A percentile compares a stretch with the other conserved stretches of the same genome.
These are phyloP conservation scores for Sarcophaga bullata DNA, from an alignment of 1,140 invertebrate species.

Conservation along the genomic window DNA sequence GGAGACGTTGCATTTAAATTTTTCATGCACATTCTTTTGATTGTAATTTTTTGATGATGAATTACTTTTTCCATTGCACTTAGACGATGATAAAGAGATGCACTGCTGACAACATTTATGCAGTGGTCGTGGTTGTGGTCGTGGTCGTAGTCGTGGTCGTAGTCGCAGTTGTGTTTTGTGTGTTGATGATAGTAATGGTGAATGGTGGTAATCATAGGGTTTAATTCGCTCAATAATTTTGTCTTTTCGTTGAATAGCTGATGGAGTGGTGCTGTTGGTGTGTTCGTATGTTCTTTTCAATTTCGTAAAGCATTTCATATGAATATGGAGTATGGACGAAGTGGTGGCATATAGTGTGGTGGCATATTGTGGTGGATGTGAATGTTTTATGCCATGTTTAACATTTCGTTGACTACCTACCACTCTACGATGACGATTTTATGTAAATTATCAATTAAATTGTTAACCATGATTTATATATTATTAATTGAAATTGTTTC, in stretches of 20 bases:
- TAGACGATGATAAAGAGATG: background rate
- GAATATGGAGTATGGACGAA: background rate
- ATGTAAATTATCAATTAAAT: slow-evolving; percentile 39
- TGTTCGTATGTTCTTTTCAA: background rate
- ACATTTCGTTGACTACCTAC: background rate
- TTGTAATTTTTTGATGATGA: background rate
- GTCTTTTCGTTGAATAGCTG: background rate
- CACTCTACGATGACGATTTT: background rate
- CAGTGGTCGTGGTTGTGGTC: too few relatives aligned
- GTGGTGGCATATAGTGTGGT: too few relatives aligned
- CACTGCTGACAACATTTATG: too few relatives aligned
- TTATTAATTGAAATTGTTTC: slow-evolving; percentile 35
- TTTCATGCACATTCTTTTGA: background rate
- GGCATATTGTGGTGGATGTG: too few relatives aligned
- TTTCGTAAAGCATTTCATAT: background rate
- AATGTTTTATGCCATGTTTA: too few relatives aligned
- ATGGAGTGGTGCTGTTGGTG: background rate
- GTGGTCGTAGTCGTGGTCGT: too few relatives aligned
- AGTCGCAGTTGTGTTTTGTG: too few relatives aligned
- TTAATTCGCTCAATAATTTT: background rate
- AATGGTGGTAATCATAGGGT: background rate
- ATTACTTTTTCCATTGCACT: background rate
- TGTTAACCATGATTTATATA: slow-evolving; percentile 11
- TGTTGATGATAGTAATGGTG: background rate
- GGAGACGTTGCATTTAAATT: background rate